Evolutionary conservation across 2,888 invertebrate species (phyloP).

Genomic region (Callinectes sapidus): DNA sequence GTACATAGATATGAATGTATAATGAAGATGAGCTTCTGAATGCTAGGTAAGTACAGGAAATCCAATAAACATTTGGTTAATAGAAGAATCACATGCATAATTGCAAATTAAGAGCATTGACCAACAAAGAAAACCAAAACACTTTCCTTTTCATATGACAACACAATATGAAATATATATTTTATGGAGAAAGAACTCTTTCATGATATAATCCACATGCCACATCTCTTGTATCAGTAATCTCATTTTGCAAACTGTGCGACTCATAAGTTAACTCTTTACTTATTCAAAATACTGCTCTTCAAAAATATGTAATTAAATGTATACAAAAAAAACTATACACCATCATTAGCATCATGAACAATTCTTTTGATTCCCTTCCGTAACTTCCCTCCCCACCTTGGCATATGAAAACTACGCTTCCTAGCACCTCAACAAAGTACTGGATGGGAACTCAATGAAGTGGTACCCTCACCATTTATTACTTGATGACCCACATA

Average conservation of each 20-base stretch:
- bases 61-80: conserved; percentile 1
- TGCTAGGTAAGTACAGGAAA: neutral
- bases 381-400: neutral
- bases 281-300: neutral
- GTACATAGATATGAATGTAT: neutral
- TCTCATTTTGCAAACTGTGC: neutral
- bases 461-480: neutral
- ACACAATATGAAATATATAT: neutral
- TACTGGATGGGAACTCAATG: neutral
- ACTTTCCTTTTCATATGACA: neutral
- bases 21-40: neutral
- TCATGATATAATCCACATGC: neutral
- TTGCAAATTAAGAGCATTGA: neutral
- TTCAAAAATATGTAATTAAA: conserved; percentile 7
- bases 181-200: neutral
- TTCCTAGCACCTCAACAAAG: conserved; percentile 3
- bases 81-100: neutral
- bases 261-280: neutral
- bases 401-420: neutral
- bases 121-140: neutral
- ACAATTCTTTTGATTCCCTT: neutral
- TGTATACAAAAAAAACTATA: neutral
- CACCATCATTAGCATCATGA: neutral
- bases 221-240: neutral
- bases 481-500: neutral